Conservation (phyloP, 2,797 vertebrate species). For the Lindbergichthys nudifrons region DNA sequence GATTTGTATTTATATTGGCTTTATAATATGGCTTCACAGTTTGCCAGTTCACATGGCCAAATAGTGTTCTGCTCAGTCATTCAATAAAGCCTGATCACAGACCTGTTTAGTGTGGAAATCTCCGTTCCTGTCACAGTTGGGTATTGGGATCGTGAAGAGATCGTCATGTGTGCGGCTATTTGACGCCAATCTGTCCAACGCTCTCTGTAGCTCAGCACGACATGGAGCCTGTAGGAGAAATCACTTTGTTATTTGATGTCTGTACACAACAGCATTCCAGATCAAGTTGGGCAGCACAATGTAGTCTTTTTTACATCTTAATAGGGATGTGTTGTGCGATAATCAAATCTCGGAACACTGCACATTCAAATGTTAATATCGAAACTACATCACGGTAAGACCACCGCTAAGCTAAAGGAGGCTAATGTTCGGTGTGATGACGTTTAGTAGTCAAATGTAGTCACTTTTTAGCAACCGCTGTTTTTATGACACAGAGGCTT, state of each 20-base stretch:
- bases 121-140: constrained; percentile 95
- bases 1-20: constrained; percentile 56
- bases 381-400: too few relatives aligned
- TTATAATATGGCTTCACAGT: constrained; percentile 33
- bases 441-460: too few relatives aligned
- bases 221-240: constrained; percentile 87
- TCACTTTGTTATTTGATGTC: constrained; percentile 12
- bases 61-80: constrained; percentile 14
- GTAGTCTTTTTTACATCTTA: too few relatives aligned
- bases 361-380: too few relatives aligned
- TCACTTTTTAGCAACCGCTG: too few relatives aligned
- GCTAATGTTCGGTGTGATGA: too few relatives aligned
- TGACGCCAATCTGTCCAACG: constrained; percentile 89
- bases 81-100: constrained; percentile 44
- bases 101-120: constrained; percentile 96
- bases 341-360: too few relatives aligned
- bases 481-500: too few relatives aligned
- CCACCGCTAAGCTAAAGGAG: too few relatives aligned
- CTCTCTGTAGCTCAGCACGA: constrained; percentile 91
- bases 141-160: constrained; percentile 92
- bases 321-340: too few relatives aligned
- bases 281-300: too few relatives aligned
- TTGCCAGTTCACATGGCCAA: constrained; percentile 26
- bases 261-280: background rate
- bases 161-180: constrained; percentile 92